phyloP scores from a whole-genome alignment of 2,797 vertebrate genomes.

The Acestrorhynchus altus region DNA sequence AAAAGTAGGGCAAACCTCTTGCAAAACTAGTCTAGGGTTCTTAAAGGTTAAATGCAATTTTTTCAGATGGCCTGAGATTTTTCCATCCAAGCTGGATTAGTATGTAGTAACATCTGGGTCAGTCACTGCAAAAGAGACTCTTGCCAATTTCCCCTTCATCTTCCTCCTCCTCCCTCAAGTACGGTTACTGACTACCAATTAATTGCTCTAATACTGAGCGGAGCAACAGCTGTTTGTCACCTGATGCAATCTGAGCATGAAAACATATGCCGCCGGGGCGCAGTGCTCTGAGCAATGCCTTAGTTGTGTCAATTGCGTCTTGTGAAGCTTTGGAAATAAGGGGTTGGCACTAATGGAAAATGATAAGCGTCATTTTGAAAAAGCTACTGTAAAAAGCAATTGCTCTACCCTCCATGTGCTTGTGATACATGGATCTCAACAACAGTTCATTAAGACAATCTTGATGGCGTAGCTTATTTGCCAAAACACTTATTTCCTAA shows the following conservation, averaged over 20 bases:
- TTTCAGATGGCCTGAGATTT: neutral
- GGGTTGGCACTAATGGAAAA: slow-evolving; percentile 6
- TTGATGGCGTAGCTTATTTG: neutral
- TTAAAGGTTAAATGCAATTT: neutral
- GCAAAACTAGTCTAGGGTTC: no score
- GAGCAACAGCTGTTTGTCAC: slow-evolving; percentile 72
- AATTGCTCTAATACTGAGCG: slow-evolving; percentile 51
- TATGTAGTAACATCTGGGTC: neutral
- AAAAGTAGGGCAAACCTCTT: no score
- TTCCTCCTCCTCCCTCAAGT: slow-evolving; percentile 35
- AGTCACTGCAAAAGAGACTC: slow-evolving; percentile 9
- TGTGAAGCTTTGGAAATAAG: slow-evolving; percentile 34
- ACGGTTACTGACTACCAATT: slow-evolving; percentile 57
- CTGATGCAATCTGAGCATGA: slow-evolving; percentile 23
- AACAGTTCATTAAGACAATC: neutral
- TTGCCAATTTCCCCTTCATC: slow-evolving; percentile 33
- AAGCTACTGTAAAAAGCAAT: neutral
- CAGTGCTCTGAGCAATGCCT: slow-evolving; percentile 53
- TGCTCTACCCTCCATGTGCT: neutral
- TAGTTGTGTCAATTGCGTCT: slow-evolving; percentile 61
- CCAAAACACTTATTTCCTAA: neutral
- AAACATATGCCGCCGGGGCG: slow-evolving; percentile 12
- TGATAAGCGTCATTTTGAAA: neutral
- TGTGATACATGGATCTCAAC: neutral
- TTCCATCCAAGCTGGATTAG: neutral